These are phyloP conservation scores for Montipora capitata DNA, from an alignment of 92 coral and sea anemone genomes.

Conservation along the genomic window DNA sequence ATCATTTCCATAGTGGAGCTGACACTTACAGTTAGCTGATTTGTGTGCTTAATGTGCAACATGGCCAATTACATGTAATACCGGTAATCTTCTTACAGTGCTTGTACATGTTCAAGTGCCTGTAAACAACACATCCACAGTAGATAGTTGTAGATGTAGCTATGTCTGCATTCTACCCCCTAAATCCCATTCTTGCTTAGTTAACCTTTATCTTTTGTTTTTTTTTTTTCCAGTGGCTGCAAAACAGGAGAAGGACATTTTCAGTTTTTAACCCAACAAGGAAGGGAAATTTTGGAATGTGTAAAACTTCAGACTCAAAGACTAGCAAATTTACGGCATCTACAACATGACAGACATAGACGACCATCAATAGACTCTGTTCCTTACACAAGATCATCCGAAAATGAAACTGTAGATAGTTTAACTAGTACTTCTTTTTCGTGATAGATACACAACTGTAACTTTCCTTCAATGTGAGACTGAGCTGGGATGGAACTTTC, in stretches of 20 bases:
- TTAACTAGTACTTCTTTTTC: constrained; percentile 84
- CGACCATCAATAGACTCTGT: constrained; percentile 86
- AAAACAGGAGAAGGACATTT: constrained; percentile 92
- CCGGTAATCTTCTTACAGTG: too few species aligned
- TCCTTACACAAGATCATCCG: constrained; percentile 87
- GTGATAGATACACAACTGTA: background rate
- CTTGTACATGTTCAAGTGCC: too few species aligned
- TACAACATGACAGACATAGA: constrained; percentile 61
- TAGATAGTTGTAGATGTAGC: too few species aligned
- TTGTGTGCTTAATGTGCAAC: too few species aligned
- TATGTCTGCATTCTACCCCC: too few species aligned
- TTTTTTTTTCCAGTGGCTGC: constrained; percentile 81
- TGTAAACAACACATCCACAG: too few species aligned
- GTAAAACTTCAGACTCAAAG: constrained; percentile 96
- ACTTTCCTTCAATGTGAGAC: too few species aligned
- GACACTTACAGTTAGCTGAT: too few species aligned
- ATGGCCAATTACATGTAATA: too few species aligned
- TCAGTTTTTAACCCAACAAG: constrained; percentile 94
- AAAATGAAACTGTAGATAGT: constrained; percentile 89
- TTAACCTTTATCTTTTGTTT: background rate
- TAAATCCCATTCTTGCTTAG: too few species aligned
- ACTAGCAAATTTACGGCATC: constrained; percentile 75
- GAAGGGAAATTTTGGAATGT: constrained; percentile 94
- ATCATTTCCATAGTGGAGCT: too few species aligned
- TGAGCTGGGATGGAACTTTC: too few species aligned